phyloP scores from a whole-genome alignment of 2,113 vertebrate genomes.

The Chloropsis cyanopogon region DNA sequence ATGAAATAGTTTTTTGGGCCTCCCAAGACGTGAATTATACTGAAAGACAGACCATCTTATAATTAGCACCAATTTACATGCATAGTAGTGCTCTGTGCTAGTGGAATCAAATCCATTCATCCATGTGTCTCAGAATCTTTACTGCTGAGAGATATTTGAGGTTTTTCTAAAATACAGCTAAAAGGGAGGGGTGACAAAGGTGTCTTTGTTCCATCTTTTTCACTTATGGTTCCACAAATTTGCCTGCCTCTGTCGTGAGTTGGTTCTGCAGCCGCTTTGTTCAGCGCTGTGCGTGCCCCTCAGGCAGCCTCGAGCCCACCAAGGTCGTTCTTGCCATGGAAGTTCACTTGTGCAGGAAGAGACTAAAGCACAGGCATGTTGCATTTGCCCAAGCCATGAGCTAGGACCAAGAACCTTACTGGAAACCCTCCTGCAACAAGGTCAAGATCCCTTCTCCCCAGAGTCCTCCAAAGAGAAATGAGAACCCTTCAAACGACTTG shows the following conservation, averaged over 20 bases:
- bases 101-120: neutral
- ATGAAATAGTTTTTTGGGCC: neutral
- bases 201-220: neutral
- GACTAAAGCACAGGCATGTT: neutral
- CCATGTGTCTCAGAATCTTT: neutral
- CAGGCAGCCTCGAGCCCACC: rapidly evolving
- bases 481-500: neutral
- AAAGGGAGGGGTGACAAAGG: neutral
- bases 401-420: neutral
- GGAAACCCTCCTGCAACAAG: neutral
- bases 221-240: neutral
- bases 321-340: neutral
- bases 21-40: neutral
- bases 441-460: neutral
- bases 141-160: neutral
- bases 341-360: neutral
- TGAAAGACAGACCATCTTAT: neutral
- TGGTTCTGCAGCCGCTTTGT: neutral
- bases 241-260: rapidly evolving
- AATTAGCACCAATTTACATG: constrained; percentile 35
- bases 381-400: neutral
- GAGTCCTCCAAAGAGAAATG: neutral
- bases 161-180: neutral
- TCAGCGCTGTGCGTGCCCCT: too few relatives aligned
- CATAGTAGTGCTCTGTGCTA: neutral